phyloP scores from a whole-genome alignment of 1,140 invertebrate species.

The Heliconius nattereri region DNA sequence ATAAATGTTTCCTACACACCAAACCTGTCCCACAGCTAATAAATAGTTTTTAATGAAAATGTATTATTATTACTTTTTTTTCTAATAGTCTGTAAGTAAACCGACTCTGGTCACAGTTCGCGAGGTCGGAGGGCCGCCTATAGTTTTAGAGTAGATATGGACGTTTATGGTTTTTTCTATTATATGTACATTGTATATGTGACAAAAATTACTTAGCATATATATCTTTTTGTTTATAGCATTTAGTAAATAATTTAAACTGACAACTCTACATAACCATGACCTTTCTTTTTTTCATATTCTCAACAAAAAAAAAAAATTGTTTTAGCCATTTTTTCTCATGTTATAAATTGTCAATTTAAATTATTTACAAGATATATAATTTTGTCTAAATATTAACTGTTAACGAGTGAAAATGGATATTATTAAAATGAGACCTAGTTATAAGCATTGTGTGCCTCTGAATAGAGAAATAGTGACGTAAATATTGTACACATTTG shows the following conservation, averaged over 20 bases:
- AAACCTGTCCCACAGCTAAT: not conserved
- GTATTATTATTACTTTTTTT: constrained; percentile 7
- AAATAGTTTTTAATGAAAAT: constrained; percentile 11
- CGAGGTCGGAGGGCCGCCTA: constrained; percentile 73
- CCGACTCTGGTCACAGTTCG: constrained; percentile 64
- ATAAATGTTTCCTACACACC: not conserved
- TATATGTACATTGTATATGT: not conserved
- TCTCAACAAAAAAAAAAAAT: not conserved
- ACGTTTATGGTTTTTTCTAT: constrained; percentile 35
- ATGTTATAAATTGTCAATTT: not conserved
- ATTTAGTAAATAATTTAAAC: not conserved
- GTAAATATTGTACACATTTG: constrained; percentile 33
- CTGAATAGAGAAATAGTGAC: constrained; percentile 62
- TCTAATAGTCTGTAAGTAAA: constrained; percentile 50
- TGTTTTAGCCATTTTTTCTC: not conserved
- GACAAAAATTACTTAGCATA: not conserved
- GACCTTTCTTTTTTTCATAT: too few species aligned
- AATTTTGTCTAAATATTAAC: not conserved
- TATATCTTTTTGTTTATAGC: not conserved
- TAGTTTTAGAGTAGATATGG: constrained; percentile 64
- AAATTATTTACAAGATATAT: not conserved
- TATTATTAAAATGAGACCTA: constrained; percentile 35
- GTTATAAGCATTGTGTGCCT: constrained; percentile 76
- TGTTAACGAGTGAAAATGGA: constrained; percentile 1
- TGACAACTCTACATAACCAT: not conserved